Conservation (phyloP, 2,797 vertebrate species). For the Lindbergichthys nudifrons region DNA sequence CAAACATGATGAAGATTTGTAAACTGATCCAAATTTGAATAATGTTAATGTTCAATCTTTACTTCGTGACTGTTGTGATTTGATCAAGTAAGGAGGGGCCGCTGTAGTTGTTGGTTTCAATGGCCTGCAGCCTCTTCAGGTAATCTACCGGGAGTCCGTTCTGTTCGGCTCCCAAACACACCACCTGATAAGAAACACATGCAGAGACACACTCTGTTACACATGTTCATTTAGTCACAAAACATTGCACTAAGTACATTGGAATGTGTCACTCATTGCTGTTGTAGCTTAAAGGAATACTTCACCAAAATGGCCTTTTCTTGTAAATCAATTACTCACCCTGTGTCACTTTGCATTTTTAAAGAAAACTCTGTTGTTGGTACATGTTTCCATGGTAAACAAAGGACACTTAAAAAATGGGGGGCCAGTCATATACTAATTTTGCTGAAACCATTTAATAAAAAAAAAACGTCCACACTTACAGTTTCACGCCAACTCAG, state of each 20-base stretch:
- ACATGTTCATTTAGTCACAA: neutral
- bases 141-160: slow-evolving; percentile 73
- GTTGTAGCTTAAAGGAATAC: too few species aligned
- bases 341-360: too few species aligned
- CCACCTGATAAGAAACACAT: slow-evolving; percentile 59
- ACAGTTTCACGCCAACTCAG: too few species aligned
- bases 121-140: slow-evolving; percentile 60
- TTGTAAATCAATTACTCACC: too few species aligned
- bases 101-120: slow-evolving; percentile 77
- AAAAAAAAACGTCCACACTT: too few species aligned
- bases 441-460: too few species aligned
- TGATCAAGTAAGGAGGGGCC: slow-evolving; percentile 71
- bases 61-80: slow-evolving; percentile 44
- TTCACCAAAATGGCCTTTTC: too few species aligned
- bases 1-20: too few species aligned
- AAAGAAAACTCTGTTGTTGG: too few species aligned
- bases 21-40: neutral
- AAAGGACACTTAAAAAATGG: too few species aligned
- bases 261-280: neutral
- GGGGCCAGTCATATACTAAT: too few species aligned
- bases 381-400: too few species aligned
- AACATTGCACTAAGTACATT: neutral
- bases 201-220: neutral
- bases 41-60: neutral
- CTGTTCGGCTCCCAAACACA: slow-evolving; percentile 77